These are phyloP conservation scores for Tretioscincus oriximinensis DNA, from an alignment of 2,113 vertebrate genomes.

Conservation along the genomic window DNA sequence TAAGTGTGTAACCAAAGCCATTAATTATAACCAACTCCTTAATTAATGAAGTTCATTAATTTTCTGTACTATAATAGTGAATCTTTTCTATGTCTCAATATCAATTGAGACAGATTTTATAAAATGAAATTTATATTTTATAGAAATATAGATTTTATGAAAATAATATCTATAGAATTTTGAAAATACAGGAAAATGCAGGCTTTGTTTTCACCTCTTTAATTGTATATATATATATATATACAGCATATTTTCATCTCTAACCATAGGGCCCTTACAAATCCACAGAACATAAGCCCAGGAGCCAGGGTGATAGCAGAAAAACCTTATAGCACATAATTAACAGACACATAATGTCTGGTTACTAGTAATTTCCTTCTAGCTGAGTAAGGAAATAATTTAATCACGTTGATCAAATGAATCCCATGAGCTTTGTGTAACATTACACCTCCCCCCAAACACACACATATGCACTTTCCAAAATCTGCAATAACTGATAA, in stretches of 20 bases:
- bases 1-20: neutral
- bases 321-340: constrained; percentile 80
- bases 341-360: constrained; percentile 88
- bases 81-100: constrained; percentile 24
- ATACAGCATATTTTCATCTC: constrained; percentile 60
- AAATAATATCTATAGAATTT: constrained; percentile 19
- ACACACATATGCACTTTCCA: neutral
- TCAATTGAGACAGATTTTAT: constrained; percentile 33
- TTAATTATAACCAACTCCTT: constrained; percentile 32
- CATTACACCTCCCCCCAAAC: constrained; percentile 74
- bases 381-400: constrained; percentile 94
- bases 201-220: constrained; percentile 37
- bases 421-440: constrained; percentile 83
- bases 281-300: constrained; percentile 70
- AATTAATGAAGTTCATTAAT: constrained; percentile 26
- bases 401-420: constrained; percentile 89
- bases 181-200: neutral
- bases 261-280: constrained; percentile 72
- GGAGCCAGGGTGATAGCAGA: constrained; percentile 77
- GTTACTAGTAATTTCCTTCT: constrained; percentile 93
- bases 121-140: neutral
- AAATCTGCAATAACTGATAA: constrained; percentile 81
- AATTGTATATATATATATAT: neutral
- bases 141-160: neutral
- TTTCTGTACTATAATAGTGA: constrained; percentile 17